Percentiles rank a stretch among this genome's conserved stretches.
phyloP scores from a whole-genome alignment of 1,140 invertebrate genomes.

The Trachymyrmex septentrionalis region DNA sequence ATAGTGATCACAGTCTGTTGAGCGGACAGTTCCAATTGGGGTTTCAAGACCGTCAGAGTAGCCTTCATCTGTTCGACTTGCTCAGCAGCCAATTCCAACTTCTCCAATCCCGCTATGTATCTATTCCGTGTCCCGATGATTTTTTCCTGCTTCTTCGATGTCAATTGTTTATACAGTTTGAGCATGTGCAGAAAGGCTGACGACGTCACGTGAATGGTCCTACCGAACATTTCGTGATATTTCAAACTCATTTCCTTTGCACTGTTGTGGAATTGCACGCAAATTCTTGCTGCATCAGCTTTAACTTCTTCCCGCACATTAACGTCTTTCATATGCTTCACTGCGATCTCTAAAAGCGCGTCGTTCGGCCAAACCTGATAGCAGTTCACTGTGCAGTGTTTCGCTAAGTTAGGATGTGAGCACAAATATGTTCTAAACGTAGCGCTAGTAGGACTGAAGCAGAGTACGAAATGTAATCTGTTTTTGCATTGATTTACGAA shows the following conservation, averaged over 20 bases:
- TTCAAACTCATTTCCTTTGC: slow-evolving; percentile 83
- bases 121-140: slow-evolving; percentile 86
- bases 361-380: slow-evolving; percentile 91
- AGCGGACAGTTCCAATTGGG: slow-evolving; percentile 90
- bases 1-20: slow-evolving; percentile 89
- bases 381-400: slow-evolving; percentile 92
- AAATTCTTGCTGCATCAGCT: slow-evolving; percentile 85
- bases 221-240: slow-evolving; percentile 81
- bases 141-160: slow-evolving; percentile 87
- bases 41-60: slow-evolving; percentile 89
- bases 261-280: slow-evolving; percentile 88
- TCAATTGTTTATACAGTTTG: slow-evolving; percentile 87
- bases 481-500: slow-evolving; percentile 89
- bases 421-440: slow-evolving; percentile 86
- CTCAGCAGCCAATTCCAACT: slow-evolving; percentile 88
- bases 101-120: slow-evolving; percentile 90
- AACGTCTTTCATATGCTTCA: slow-evolving; percentile 88
- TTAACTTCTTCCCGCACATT: slow-evolving; percentile 86
- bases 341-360: slow-evolving; percentile 90
- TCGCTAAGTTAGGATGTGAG: slow-evolving; percentile 90
- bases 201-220: slow-evolving; percentile 87
- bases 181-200: slow-evolving; percentile 88
- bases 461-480: slow-evolving; percentile 90
- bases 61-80: slow-evolving; percentile 90
- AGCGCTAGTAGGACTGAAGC: slow-evolving; percentile 88